These are phyloP conservation scores for Dascillus cervinus DNA, from an alignment of 2,888 invertebrate species.

Conservation along the genomic window DNA sequence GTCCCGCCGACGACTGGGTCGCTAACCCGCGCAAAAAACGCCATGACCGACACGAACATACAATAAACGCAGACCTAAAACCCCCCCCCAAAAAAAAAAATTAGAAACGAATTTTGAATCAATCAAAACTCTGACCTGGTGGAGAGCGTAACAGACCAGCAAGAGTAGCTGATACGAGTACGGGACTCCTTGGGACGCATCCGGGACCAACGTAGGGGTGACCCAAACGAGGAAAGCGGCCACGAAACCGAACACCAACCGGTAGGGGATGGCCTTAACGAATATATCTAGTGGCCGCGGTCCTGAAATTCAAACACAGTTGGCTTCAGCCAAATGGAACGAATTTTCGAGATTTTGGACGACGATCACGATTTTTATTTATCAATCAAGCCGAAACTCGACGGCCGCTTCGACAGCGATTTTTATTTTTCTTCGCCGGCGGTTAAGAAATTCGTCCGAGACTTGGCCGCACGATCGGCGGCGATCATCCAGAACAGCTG, in stretches of 20 bases:
- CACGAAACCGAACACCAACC: conserved; percentile 76
- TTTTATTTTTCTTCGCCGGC: background rate
- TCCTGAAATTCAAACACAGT: conserved; percentile 58
- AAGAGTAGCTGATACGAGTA: conserved; percentile 70
- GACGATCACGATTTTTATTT: conserved; percentile 21
- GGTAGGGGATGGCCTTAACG: conserved; percentile 80
- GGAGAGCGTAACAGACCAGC: conserved; percentile 73
- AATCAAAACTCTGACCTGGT: conserved; percentile 71
- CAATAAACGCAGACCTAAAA: conserved; percentile 82
- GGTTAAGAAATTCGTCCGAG: background rate
- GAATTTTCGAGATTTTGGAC: conserved; percentile 21
- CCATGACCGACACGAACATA: conserved; percentile 97
- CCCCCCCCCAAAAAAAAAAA: background rate
- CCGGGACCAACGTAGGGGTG: conserved; percentile 66
- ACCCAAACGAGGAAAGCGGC: conserved; percentile 78
- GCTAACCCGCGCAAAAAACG: conserved; percentile 94
- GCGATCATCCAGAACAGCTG: conserved; percentile 21
- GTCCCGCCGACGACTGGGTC: conserved; percentile 97
- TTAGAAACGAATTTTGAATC: background rate
- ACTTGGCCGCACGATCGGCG: conserved; percentile 8
- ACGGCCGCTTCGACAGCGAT: too few species aligned
- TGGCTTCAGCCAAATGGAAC: background rate
- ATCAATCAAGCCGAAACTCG: background rate
- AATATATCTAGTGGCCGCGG: conserved; percentile 84
- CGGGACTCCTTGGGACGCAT: conserved; percentile 53